These are phyloP conservation scores for Gymnocheta viridis DNA, from an alignment of 2,888 invertebrate genomes.

Conservation along the genomic window DNA sequence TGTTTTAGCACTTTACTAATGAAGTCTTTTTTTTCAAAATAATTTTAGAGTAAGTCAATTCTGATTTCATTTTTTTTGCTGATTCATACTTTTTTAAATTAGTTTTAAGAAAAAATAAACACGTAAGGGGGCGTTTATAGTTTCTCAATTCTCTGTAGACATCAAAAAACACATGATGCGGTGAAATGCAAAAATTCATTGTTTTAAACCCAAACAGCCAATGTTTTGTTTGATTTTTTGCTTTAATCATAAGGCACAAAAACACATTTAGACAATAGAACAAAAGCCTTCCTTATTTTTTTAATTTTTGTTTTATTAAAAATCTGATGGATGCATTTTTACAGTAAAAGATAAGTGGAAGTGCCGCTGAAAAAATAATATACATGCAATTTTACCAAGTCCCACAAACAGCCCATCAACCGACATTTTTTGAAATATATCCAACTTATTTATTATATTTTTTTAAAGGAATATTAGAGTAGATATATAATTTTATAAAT, in stretches of 20 bases:
- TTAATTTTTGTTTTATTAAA: no score
- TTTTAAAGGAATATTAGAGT: no score
- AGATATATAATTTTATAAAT: no score
- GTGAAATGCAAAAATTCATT: conserved; percentile 13
- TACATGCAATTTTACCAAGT: no score
- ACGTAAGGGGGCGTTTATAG: conserved; percentile 54
- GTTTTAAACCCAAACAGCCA: neutral
- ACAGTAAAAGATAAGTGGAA: no score
- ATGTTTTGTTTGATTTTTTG: neutral
- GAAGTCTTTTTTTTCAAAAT: conserved; percentile 38
- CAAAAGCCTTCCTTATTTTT: no score
- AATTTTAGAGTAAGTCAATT: conserved; percentile 24
- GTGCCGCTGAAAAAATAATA: no score
- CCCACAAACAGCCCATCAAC: no score
- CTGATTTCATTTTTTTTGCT: conserved; percentile 39
- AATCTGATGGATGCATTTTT: no score
- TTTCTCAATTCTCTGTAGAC: conserved; percentile 16
- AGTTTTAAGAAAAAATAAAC: conserved; percentile 34
- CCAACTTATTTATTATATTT: no score
- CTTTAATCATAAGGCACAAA: neutral
- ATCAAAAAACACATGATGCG: conserved; percentile 22
- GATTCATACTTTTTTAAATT: conserved; percentile 26
- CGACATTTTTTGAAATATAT: no score
- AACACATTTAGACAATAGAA: no score
- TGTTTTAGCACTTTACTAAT: conserved; percentile 51